Evolutionary conservation across 1,140 invertebrate genomes (phyloP).

Genomic region (Hermatobates lingyangjiaoensis): DNA sequence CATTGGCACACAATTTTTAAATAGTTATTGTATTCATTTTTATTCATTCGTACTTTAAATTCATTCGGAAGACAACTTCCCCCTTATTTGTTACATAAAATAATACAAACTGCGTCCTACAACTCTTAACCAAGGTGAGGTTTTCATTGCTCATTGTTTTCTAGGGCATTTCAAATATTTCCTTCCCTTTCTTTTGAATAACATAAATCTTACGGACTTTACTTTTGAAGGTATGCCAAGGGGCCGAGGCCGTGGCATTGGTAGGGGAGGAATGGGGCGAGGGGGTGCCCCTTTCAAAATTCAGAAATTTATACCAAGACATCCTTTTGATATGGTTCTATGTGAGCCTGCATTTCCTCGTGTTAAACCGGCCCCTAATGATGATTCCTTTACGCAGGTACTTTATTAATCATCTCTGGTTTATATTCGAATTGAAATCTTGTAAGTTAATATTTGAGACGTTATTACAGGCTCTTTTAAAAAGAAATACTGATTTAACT

Average conservation of each 20-base stretch:
- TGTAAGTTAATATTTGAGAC: not conserved
- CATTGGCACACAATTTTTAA: no score
- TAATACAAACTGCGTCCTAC: no score
- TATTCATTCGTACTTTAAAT: no score
- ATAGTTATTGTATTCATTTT: no score
- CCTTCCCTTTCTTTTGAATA: not conserved
- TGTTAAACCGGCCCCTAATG: slow-evolving; percentile 63
- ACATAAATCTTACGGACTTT: not conserved
- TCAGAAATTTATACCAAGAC: slow-evolving; percentile 50
- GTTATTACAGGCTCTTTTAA: slow-evolving; percentile 52
- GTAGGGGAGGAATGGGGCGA: slow-evolving; percentile 7
- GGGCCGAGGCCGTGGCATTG: slow-evolving; percentile 27
- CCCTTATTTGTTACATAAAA: no score
- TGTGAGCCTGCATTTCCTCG: slow-evolving; percentile 75
- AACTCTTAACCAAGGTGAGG: no score
- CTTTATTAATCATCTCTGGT: not conserved
- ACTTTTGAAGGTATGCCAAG: no score
- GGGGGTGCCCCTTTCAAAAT: slow-evolving; percentile 10
- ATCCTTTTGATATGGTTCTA: slow-evolving; percentile 77
- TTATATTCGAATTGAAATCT: not conserved
- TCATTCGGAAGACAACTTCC: no score
- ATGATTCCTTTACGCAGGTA: slow-evolving; percentile 62
- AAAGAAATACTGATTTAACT: slow-evolving; percentile 75
- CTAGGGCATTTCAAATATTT: not conserved
- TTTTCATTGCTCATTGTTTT: not conserved